Evolutionary conservation across 2,113 vertebrate genomes (phyloP), one percentile per base, ranked within the genome.

Genomic region (Tonatia bakeri): DNA sequence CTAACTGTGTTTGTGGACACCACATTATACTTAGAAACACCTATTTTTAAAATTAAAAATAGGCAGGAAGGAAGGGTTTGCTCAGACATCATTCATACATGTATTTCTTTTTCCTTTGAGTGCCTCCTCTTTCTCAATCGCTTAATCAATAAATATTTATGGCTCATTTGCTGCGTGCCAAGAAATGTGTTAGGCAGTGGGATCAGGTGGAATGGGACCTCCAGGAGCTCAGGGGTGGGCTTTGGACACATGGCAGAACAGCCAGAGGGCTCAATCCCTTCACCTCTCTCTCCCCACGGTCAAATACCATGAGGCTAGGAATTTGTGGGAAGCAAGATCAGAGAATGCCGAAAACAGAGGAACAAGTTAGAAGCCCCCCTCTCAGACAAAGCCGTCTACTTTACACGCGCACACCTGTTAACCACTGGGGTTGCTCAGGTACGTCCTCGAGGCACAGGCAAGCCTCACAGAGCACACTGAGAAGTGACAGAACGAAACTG

Each of bases 1-100:
- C 24, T 14, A 47, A 47, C 59, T 72, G n/a, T 5, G 1, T 67
- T 26, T 67, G 65, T 20, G 13, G 11, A 36, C 16, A 67, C 9
- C 15, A 86, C n/a, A 8, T 26, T 10, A 20, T 5, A 5, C 50
- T 72, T 67, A 50, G 72, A 76, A 89, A 86, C 17, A 50, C 36
- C n/a, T 76, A 16, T 72, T 70, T 77, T 43, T 84, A 75, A 64
- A 10, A 45, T 76, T 54, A 83, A 79, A 84, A 90, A 31, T 14
- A n/a, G 54, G 70, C 28, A 33, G 56, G 59, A 12, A n/a, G 7
- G 17, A 4, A 20, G 65, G 43, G 7, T 45, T 19, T 40, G 56
- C 31, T 70, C 11, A 31, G 83, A 73, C 7, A 64, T 40, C 14
- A 73, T 45, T 45, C 26, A 33, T 2, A 10, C 13, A 7, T 19